Evolutionary conservation across 2,888 invertebrate genomes (phyloP), one percentile per base, ranked within the genome.

Genomic region (Erebia aethiops): DNA sequence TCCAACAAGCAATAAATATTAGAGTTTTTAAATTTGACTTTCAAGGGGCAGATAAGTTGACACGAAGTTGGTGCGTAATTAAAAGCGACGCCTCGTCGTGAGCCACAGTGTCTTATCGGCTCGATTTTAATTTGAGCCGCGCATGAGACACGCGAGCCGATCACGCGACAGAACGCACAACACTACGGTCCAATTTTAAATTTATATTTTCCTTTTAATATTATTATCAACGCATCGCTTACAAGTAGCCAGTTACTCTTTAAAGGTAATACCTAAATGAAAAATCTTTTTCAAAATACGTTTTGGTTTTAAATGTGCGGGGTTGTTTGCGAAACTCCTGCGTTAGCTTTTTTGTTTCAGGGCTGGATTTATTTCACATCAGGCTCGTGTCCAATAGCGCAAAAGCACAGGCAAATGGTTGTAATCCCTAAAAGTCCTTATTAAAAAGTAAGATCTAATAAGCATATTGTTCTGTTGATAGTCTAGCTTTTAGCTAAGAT

Each of bases 51-150:
- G 88, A 89, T 90, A 87, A 85, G 84, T 78, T 77, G 78, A 77
- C 87, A 85, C 85, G 80, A 84, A 85, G 85, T 87, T 85, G 89
- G 91, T 92, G 92, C 90, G 92, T 92, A 93, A 92, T 92, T 93
- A 92, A 92, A 91, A 87, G 87, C 87, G 91, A 90, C 90, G 87
- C 88, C 86, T 85, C 80, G 90, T 92, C 92, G 92, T 93, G 92
- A 91, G 91, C 85, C 85, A 84, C 86, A 83, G 89, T 87, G 91
- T 91, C 90, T 92, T 93, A 92, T 92, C 92, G 89, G 85, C 77
- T 82, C 81, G 84, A 85, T 88, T 91, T 93, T 93, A 93, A 93
- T 93, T 93, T 92, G 92, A 92, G 85, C 82, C 86, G 82, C 84
- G 86, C 89, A 88, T 87, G 91, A 84, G 87, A 90, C 92, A 93